Evolutionary conservation across 1,140 invertebrate species (phyloP).

Genomic region (Marisa cornuarietis): DNA sequence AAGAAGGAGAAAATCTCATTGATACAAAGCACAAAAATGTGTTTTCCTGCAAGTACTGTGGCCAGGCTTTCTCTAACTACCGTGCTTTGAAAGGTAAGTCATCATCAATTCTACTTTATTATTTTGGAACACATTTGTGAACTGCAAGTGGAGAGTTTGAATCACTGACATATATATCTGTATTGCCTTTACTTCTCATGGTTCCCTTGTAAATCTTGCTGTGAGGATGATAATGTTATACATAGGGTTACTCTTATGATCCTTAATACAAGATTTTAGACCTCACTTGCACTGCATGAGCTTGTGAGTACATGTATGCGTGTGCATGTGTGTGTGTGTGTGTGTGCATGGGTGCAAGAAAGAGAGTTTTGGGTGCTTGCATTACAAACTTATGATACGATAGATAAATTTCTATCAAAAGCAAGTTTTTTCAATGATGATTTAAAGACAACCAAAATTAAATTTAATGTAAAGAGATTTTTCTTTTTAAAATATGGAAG

Average conservation of each 20-base stretch:
- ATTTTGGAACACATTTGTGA: too few species aligned
- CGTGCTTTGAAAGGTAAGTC: constrained; percentile 66
- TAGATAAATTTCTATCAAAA: background rate
- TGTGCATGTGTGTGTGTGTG: too few species aligned
- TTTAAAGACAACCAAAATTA: background rate
- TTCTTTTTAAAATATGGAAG: background rate
- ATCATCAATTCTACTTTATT: background rate
- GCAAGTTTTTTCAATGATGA: too few species aligned
- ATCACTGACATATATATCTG: too few species aligned
- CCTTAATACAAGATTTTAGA: too few species aligned
- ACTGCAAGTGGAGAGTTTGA: too few species aligned
- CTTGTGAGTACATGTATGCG: background rate
- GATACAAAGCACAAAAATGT: background rate
- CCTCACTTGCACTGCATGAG: background rate
- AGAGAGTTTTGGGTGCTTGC: background rate
- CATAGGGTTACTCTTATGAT: too few species aligned
- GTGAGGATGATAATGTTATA: too few species aligned
- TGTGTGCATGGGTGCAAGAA: background rate
- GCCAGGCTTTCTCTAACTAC: constrained; percentile 85
- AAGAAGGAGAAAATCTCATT: background rate
- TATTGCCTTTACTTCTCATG: too few species aligned
- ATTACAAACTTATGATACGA: background rate
- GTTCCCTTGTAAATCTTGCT: too few species aligned
- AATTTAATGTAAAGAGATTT: background rate
- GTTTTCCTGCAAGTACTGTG: constrained; percentile 81